phyloP scores from a whole-genome alignment of 2,797 vertebrate species.

The Eulemur rubriventer region DNA sequence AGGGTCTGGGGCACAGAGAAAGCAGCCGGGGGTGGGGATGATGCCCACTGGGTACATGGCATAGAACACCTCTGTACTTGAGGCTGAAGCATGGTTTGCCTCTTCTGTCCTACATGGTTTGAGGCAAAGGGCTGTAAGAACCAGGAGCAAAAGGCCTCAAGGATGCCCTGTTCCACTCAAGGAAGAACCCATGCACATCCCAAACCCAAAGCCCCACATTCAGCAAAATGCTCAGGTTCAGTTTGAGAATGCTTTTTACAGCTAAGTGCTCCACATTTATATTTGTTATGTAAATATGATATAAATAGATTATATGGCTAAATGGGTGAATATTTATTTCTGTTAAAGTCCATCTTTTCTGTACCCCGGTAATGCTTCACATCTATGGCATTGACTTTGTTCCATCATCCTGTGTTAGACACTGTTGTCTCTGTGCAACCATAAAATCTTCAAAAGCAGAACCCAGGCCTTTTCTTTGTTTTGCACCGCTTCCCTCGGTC shows the following conservation, averaged over 20 bases:
- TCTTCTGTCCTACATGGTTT: background rate
- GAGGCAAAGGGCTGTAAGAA: background rate
- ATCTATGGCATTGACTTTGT: background rate
- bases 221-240: background rate
- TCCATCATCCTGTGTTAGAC: background rate
- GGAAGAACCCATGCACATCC: background rate
- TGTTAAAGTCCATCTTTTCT: background rate
- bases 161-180: rapidly evolving
- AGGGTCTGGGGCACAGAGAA: background rate
- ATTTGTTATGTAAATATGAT: background rate
- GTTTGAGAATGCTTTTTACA: background rate
- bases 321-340: background rate
- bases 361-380: rapidly evolving
- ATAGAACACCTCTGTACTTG: background rate
- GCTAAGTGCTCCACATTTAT: background rate
- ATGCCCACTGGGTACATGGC: too few species aligned
- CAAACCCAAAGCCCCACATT: background rate
- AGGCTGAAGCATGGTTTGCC: too few species aligned
- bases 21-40: too few species aligned
- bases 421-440: rapidly evolving
- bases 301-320: background rate
- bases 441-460: background rate
- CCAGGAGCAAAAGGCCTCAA: background rate
- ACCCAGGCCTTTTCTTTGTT: too few species aligned
- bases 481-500: rapidly evolving